Evolutionary conservation across 1,140 invertebrate genomes (phyloP).

Genomic region (Whitmania pigra): DNA sequence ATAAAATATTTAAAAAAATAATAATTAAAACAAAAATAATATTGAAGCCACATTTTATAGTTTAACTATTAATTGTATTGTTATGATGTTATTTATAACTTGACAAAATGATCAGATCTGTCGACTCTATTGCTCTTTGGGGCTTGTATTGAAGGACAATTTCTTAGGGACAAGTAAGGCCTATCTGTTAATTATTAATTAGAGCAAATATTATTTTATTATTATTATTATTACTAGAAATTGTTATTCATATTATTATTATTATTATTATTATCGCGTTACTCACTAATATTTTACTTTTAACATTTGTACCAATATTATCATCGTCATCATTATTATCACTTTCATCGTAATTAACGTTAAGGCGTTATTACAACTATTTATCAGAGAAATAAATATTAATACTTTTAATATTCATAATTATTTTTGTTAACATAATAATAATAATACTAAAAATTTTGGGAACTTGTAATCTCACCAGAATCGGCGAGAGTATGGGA

Average conservation of each 20-base stretch:
- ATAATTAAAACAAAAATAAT: neutral
- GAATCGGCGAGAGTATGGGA: slow-evolving; percentile 87
- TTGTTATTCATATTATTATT: slow-evolving; percentile 38
- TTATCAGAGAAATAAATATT: no score
- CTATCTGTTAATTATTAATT: neutral
- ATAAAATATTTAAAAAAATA: no score
- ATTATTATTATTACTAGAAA: neutral
- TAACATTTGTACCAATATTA: no score
- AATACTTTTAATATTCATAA: no score
- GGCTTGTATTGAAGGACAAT: slow-evolving; percentile 80
- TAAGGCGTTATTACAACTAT: no score
- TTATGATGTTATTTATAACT: neutral
- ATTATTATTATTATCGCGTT: slow-evolving; percentile 3
- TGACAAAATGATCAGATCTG: slow-evolving; percentile 48
- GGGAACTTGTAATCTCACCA: slow-evolving; percentile 33
- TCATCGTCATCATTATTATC: neutral
- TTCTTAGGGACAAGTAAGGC: slow-evolving; percentile 86
- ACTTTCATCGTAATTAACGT: neutral
- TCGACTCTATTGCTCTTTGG: slow-evolving; percentile 82
- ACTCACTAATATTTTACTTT: no score
- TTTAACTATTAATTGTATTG: neutral
- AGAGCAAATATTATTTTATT: neutral
- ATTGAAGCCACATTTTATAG: no score
- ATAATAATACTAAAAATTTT: neutral
- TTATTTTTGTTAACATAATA: neutral